Conservation (phyloP, 2,113 vertebrate species). For the Nerophis ophidion region DNA sequence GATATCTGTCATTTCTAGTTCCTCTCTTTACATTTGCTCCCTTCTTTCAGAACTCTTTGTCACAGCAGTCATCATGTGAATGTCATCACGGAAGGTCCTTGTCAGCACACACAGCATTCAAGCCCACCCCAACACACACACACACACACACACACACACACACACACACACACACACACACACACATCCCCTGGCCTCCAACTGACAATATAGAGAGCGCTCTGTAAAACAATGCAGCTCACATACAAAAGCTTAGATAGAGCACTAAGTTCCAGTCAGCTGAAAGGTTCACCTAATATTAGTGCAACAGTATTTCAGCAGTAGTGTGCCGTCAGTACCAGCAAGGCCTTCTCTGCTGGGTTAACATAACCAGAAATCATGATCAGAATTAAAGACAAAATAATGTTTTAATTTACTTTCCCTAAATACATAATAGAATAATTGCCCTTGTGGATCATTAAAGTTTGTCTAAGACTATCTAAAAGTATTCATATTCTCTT, state of each 20-base stretch:
- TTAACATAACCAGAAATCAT: background rate
- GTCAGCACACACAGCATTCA: conserved; percentile 55
- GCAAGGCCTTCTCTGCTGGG: background rate
- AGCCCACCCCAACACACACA: conserved; percentile 4
- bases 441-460: too few species aligned
- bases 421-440: too few species aligned
- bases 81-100: conserved; percentile 53
- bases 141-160: conserved; percentile 3
- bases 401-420: too few species aligned
- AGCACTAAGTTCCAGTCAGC: conserved; percentile 18
- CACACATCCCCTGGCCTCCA: conserved; percentile 37
- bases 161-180: conserved; percentile 22
- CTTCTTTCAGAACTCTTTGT: conserved; percentile 20
- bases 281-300: conserved; percentile 17
- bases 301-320: conserved; percentile 9
- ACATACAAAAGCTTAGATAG: conserved; percentile 43
- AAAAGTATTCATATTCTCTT: too few species aligned
- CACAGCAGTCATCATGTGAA: conserved; percentile 45
- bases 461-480: too few species aligned
- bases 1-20: background rate
- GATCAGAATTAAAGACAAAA: too few species aligned
- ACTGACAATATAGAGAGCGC: conserved; percentile 41
- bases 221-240: conserved; percentile 41
- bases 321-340: background rate
- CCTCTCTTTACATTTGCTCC: conserved; percentile 8